A percentile compares a stretch with the other conserved stretches of the same genome.
Conservation (phyloP, 1,140 invertebrate species). For the Eriocheir sinensis region DNA sequence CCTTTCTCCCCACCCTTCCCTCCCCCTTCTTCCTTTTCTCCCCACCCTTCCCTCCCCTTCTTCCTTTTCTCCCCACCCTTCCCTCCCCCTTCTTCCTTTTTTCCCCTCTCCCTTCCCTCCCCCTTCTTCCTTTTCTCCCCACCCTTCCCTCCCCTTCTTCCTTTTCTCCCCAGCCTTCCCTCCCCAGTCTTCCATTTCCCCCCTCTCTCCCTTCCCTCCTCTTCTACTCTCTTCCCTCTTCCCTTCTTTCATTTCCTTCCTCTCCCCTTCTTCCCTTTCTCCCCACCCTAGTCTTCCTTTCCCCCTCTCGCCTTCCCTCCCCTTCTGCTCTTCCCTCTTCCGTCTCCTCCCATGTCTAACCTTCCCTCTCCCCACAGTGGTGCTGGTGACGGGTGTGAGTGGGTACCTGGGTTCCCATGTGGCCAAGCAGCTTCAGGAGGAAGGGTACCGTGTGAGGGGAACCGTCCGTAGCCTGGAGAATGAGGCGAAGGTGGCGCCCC, state of each 20-base stretch:
- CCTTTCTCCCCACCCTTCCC: not conserved
- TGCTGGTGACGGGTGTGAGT: slow-evolving; percentile 85
- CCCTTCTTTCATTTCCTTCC: not conserved
- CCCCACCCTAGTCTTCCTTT: not conserved
- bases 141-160: not conserved
- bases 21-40: not conserved
- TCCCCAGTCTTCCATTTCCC: not conserved
- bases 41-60: not conserved
- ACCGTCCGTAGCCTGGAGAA: slow-evolving; percentile 84
- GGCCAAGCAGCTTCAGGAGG: slow-evolving; percentile 83
- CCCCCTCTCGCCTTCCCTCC: not conserved
- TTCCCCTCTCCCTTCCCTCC: not conserved
- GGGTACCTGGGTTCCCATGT: slow-evolving; percentile 85
- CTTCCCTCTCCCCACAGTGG: slow-evolving; percentile 77
- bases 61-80: no score
- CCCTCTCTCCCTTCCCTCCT: not conserved
- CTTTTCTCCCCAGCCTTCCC: not conserved
- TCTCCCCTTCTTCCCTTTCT: not conserved
- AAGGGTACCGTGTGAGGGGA: slow-evolving; percentile 84
- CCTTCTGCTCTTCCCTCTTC: not conserved
- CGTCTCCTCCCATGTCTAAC: not conserved
- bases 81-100: not conserved
- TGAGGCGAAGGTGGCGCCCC: slow-evolving; percentile 82
- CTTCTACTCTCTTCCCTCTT: not conserved
- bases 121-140: not conserved